phyloP scores from a whole-genome alignment of 2,797 vertebrate species.

The Acrossocheilus fasciatus region DNA sequence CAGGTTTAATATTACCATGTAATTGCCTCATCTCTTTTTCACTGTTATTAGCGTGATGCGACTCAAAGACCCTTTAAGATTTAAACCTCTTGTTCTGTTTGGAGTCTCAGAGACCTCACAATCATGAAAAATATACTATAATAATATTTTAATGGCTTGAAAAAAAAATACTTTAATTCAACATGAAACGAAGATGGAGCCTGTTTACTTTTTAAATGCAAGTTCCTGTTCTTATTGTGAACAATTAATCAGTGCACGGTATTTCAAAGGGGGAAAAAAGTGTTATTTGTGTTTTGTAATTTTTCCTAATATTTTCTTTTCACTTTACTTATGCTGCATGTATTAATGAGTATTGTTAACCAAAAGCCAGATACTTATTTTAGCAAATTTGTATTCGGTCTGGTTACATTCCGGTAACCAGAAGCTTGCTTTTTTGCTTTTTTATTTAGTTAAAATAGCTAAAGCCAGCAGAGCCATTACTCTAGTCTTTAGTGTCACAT shows the following conservation, averaged over 20 bases:
- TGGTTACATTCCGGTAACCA: not conserved
- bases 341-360: not conserved
- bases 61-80: constrained; percentile 11
- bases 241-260: not conserved
- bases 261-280: not conserved
- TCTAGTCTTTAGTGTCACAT: not conserved
- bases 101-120: not conserved
- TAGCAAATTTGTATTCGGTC: not conserved
- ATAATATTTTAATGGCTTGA: constrained; percentile 24
- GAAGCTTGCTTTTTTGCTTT: not conserved
- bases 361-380: not conserved
- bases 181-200: constrained; percentile 4
- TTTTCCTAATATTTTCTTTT: not conserved
- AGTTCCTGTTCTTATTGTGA: constrained; percentile 8
- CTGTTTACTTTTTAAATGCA: constrained; percentile 7
- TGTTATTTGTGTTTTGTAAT: too few species aligned
- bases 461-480: not conserved
- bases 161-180: not conserved
- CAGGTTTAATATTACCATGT: constrained; percentile 44
- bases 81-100: constrained; percentile 16
- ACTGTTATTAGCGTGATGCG: constrained; percentile 30
- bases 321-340: not conserved
- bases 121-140: constrained; percentile 17
- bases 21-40: constrained; percentile 38
- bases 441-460: not conserved